These are phyloP conservation scores for Phrynocephalus guinanensis DNA, from an alignment of 2,797 vertebrate species.

Conservation along the genomic window DNA sequence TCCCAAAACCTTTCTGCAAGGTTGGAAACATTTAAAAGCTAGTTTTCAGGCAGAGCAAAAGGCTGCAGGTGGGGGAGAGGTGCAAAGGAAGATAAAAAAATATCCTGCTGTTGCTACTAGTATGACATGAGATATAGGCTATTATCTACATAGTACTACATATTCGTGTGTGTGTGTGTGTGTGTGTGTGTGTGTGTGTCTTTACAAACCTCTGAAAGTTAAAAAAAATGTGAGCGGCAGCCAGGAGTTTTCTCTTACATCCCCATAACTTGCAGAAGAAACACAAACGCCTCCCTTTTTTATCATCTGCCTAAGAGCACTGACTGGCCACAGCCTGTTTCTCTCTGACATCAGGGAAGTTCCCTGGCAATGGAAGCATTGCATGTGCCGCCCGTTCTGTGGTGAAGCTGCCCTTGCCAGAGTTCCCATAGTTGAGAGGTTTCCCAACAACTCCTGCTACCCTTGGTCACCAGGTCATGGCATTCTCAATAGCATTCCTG, in stretches of 20 bases:
- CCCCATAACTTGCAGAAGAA: not conserved
- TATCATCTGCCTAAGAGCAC: not conserved
- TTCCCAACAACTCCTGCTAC: slow-evolving; percentile 21
- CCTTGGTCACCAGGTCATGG: slow-evolving; percentile 35
- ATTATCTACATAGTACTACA: too few species aligned
- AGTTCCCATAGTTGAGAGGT: slow-evolving; percentile 36
- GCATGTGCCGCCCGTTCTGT: slow-evolving; percentile 47
- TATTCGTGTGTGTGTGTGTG: not conserved
- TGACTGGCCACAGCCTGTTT: slow-evolving; percentile 33
- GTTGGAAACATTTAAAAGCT: too few species aligned
- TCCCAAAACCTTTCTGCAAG: too few species aligned
- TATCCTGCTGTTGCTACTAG: too few species aligned
- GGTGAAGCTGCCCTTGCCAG: slow-evolving; percentile 50
- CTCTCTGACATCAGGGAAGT: slow-evolving; percentile 57
- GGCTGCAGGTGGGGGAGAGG: too few species aligned
- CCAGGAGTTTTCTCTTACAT: slow-evolving; percentile 18
- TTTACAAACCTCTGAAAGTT: not conserved
- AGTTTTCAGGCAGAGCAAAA: too few species aligned
- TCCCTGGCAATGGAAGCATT: slow-evolving; percentile 62
- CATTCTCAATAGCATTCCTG: slow-evolving; percentile 5
- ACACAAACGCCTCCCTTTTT: not conserved
- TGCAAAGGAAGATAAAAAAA: too few species aligned
- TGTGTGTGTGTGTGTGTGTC: not conserved
- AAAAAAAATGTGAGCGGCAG: not conserved
- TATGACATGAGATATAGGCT: too few species aligned